phyloP scores from a whole-genome alignment of 2,797 vertebrate genomes.

The Lutjanus campechanus region DNA sequence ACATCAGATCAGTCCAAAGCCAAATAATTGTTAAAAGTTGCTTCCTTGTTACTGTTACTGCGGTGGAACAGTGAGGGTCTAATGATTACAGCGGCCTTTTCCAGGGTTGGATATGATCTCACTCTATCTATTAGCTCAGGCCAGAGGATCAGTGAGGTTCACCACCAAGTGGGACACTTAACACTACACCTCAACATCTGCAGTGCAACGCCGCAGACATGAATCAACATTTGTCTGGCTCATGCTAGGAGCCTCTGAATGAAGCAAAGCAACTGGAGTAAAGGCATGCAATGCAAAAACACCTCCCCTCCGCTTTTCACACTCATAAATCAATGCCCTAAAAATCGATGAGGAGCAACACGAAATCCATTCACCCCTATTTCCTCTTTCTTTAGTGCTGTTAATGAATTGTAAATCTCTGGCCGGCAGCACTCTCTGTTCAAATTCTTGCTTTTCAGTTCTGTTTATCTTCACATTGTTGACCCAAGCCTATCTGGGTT shows the following conservation, averaged over 20 bases:
- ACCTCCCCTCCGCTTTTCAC: constrained; percentile 9
- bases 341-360: constrained; percentile 56
- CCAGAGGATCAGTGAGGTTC: constrained; percentile 40
- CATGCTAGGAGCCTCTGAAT: constrained; percentile 26
- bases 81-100: constrained; percentile 29
- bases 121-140: constrained; percentile 6
- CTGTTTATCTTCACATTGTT: constrained; percentile 42
- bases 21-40: constrained; percentile 21
- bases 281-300: constrained; percentile 30
- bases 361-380: constrained; percentile 56
- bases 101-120: constrained; percentile 37
- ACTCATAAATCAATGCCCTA: constrained; percentile 63
- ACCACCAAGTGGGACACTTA: constrained; percentile 69
- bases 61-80: constrained; percentile 31
- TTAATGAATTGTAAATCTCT: constrained; percentile 70
- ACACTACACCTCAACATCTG: constrained; percentile 59
- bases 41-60: constrained; percentile 38
- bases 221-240: constrained; percentile 51
- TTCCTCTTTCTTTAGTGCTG: constrained; percentile 57
- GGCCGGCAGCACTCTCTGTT: constrained; percentile 18
- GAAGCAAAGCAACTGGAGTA: constrained; percentile 31
- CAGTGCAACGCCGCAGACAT: constrained; percentile 28
- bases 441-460: constrained; percentile 29
- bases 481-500: constrained; percentile 28
- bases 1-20: background rate